A percentile compares a stretch with the other conserved stretches of the same genome.
phyloP scores from a whole-genome alignment of 2,888 invertebrate genomes.

The Carterocephalus palaemon region DNA sequence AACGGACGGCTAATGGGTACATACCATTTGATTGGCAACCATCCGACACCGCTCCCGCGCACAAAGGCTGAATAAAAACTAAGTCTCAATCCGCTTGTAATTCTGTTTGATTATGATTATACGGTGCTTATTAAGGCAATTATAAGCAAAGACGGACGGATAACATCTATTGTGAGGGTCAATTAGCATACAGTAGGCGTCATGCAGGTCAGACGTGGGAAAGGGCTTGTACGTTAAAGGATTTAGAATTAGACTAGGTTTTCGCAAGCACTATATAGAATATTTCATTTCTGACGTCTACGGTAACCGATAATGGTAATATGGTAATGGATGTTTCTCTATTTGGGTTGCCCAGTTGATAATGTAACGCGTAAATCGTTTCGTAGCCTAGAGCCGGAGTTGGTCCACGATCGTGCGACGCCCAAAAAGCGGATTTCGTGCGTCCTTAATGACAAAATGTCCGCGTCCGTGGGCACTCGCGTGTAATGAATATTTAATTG shows the following conservation, averaged over 20 bases:
- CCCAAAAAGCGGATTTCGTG: slow-evolving; percentile 46
- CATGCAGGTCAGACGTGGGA: slow-evolving; percentile 44
- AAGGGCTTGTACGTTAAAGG: slow-evolving; percentile 25
- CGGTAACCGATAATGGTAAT: slow-evolving; percentile 4
- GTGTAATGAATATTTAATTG: slow-evolving; percentile 75
- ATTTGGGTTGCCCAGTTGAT: slow-evolving; percentile 23
- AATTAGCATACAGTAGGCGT: slow-evolving; percentile 53
- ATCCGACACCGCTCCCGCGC: slow-evolving; percentile 33
- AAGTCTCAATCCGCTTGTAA: slow-evolving; percentile 59
- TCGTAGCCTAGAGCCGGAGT: slow-evolving; percentile 28
- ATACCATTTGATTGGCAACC: slow-evolving; percentile 60
- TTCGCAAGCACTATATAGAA: slow-evolving; percentile 5
- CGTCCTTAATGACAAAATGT: slow-evolving; percentile 64
- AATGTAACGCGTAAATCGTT: slow-evolving; percentile 37
- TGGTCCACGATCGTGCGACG: slow-evolving; percentile 40
- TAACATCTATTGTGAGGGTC: slow-evolving; percentile 53
- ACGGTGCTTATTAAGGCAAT: slow-evolving; percentile 66
- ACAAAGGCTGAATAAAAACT: slow-evolving; percentile 55
- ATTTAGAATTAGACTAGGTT: background rate
- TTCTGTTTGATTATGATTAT: slow-evolving; percentile 68
- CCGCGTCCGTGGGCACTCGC: slow-evolving; percentile 46
- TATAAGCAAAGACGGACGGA: slow-evolving; percentile 54
- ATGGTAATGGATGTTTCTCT: slow-evolving; percentile 30
- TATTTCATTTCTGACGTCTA: slow-evolving; percentile 10
- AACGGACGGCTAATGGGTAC: slow-evolving; percentile 41